Base-by-base conservation (phyloP, 92 coral and sea anemone species). In the Umimayanthus chanpuru region DNA sequence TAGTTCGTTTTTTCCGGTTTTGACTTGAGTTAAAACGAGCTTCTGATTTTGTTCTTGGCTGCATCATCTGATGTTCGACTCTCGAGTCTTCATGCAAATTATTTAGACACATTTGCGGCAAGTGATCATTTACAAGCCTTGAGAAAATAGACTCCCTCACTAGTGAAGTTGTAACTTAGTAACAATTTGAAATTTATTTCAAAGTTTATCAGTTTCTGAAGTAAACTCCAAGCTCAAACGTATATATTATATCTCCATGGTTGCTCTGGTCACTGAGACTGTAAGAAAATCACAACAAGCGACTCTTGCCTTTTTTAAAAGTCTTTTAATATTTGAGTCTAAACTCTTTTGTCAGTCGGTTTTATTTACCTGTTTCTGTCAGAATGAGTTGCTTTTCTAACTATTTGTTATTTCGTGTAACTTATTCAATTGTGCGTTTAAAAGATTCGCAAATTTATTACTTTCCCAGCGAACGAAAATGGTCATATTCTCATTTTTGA, bases 231-330 rank as follows among this genome's bases (percentile, higher is more conserved):
- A 32, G 38, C 12, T 38, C 10, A 18, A 18, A 18, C 1, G 49
- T 16, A 21, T 16, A 23, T 7, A 4, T 82, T 39, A 41, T 41
- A 40, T 7, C 1, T 32, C 36, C 36, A 5, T 14, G 39, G 86
- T 82, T 67, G 86, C 86, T 55, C n/a, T 41, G 5, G 86, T 66
- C 68, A 82, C 86, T 7, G 1, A 12, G 58, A 2, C 14, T 12
- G 41, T 20, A 55, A 47, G 4, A 44, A 44, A 32, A 47, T 44
- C 82, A 9, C 65, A 78, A 50, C 20, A 78, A 49, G 40, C 56
- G 39, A 50, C 39, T 43, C 25, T 61, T 3, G 25, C 68, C n/a
- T n/a, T n/a, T n/a, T n/a, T n/a, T n/a, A n/a, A n/a, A n/a, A n/a
- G n/a, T n/a, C n/a, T 18, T 61, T 0, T 7, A 4, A 9, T 6